These are phyloP conservation scores for Bubalus kerabau DNA, from an alignment of 2,113 vertebrate species.

Conservation along the genomic window DNA sequence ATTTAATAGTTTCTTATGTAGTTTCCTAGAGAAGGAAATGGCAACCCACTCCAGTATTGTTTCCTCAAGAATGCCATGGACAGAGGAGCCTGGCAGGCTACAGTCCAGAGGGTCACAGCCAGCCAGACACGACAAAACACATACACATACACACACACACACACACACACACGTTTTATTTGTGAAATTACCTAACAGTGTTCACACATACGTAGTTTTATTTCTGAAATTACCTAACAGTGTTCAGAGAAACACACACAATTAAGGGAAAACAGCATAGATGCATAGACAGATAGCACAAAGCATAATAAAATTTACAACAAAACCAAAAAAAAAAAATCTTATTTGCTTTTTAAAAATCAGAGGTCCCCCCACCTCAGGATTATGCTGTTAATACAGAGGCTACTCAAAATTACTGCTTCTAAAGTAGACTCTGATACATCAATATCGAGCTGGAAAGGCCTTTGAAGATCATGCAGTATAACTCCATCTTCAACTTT, in stretches of 20 bases:
- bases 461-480: not conserved
- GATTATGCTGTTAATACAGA: not conserved
- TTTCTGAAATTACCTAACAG: not conserved
- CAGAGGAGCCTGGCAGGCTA: not conserved
- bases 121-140: not conserved
- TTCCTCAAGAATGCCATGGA: not conserved
- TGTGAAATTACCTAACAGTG: not conserved
- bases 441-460: not conserved
- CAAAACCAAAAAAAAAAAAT: not conserved
- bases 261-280: not conserved
- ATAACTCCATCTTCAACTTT: not conserved
- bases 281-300: not conserved
- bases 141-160: not conserved
- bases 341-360: not conserved
- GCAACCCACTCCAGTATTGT: not conserved
- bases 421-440: not conserved
- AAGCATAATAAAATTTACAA: not conserved
- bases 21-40: not conserved
- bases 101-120: not conserved
- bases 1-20: not conserved
- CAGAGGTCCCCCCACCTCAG: not conserved
- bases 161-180: not conserved
- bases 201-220: not conserved
- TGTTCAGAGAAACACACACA: not conserved
- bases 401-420: not conserved